These are phyloP conservation scores for Cyprinella venusta DNA, from an alignment of 2,797 vertebrate genomes.

Conservation along the genomic window DNA sequence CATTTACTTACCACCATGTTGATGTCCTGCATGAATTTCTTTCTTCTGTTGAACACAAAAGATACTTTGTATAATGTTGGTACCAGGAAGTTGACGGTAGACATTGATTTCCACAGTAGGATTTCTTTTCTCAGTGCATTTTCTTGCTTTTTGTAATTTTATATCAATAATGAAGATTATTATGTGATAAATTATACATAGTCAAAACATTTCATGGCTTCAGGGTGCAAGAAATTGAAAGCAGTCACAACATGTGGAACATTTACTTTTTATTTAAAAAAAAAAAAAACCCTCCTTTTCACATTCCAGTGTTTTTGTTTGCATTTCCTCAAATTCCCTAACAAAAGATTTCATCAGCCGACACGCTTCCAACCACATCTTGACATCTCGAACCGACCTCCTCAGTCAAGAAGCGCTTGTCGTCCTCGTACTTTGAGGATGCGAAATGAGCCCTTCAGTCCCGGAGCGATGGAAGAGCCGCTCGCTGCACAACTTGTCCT, in stretches of 20 bases:
- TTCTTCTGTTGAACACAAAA: too few relatives aligned
- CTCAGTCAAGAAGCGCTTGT: conserved; percentile 57
- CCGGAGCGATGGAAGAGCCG: conserved; percentile 5
- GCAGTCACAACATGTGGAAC: conserved; percentile 31
- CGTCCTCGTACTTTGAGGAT: background rate
- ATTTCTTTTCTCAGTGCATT: too few relatives aligned
- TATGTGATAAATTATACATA: background rate
- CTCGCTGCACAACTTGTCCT: conserved; percentile 24
- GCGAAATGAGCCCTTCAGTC: conserved; percentile 25
- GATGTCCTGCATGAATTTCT: too few relatives aligned
- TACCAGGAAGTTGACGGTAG: too few relatives aligned
- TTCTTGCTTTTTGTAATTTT: background rate
- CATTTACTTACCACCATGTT: too few relatives aligned
- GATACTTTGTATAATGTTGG: too few relatives aligned
- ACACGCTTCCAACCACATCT: conserved; percentile 71
- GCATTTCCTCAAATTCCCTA: conserved; percentile 75
- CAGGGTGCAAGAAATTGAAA: background rate
- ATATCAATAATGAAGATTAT: background rate
- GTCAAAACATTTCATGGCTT: background rate
- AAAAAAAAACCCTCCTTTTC: conserved; percentile 66
- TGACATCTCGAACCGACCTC: conserved; percentile 56
- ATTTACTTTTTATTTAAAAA: conserved; percentile 54
- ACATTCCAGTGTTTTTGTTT: conserved; percentile 84
- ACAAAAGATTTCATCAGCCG: conserved; percentile 63
- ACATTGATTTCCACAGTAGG: too few relatives aligned